Percentiles rank a stretch among this genome's conserved stretches.
phyloP scores from a whole-genome alignment of 2,113 vertebrate genomes.

The Petaurus breviceps region DNA sequence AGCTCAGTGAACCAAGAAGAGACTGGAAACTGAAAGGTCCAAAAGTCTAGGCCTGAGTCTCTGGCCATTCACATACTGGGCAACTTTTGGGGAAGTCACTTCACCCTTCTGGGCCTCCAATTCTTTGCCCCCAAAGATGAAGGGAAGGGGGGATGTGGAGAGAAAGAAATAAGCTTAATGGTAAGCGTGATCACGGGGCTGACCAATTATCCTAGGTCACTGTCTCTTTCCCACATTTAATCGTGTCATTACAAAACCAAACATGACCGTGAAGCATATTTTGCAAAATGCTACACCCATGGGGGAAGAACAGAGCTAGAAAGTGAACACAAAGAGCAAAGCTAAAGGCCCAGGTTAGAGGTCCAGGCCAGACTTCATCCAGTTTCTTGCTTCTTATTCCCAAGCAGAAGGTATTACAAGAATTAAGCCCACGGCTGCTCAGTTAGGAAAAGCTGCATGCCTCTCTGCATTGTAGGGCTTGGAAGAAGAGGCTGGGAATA shows the following conservation, averaged over 20 bases:
- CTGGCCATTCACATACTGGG: not conserved
- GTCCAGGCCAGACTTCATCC: not conserved
- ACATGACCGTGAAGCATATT: not conserved
- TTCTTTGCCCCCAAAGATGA: not conserved
- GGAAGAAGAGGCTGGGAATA: not conserved
- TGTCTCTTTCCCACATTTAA: not conserved
- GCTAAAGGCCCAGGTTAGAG: not conserved
- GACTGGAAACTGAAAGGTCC: not conserved
- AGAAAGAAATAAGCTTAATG: not conserved
- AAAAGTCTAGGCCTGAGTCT: not conserved
- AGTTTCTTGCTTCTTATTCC: not conserved
- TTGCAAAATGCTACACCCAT: not conserved
- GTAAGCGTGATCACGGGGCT: not conserved
- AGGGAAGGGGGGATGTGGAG: fast-evolving
- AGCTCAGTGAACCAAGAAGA: not conserved
- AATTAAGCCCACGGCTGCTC: not conserved
- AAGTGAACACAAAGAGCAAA: not conserved
- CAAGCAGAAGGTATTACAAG: not conserved
- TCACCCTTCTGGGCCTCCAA: not conserved
- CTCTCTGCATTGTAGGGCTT: not conserved
- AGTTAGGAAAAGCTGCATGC: not conserved
- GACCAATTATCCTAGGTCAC: not conserved
- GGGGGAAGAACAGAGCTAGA: not conserved
- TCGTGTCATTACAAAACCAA: not conserved
- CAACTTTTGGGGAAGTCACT: not conserved